phyloP scores from a whole-genome alignment of 2,797 vertebrate species.

The Pangasius mekongensis region DNA sequence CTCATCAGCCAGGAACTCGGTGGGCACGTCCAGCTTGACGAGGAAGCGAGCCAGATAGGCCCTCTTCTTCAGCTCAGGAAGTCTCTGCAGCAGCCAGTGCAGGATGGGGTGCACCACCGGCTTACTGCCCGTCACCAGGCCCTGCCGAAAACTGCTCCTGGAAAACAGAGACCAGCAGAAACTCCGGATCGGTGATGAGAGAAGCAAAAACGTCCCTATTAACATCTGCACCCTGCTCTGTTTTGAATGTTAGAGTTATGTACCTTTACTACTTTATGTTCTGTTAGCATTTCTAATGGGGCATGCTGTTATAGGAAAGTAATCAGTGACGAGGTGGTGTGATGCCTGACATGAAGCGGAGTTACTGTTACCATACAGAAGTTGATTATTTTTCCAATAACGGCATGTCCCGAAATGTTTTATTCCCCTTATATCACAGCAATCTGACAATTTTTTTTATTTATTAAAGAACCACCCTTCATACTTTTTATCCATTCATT shows the following conservation, averaged over 20 bases:
- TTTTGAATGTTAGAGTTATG: background rate
- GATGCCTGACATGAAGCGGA: background rate
- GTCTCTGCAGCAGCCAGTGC: slow-evolving; percentile 91
- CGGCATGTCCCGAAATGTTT: background rate
- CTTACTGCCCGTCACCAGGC: slow-evolving; percentile 90
- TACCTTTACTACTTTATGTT: background rate
- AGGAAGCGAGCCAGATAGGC: slow-evolving; percentile 94
- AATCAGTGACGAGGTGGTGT: background rate
- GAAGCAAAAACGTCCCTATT: background rate
- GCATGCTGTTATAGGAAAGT: background rate
- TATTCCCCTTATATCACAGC: background rate
- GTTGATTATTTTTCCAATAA: background rate
- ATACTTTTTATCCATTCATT: background rate
- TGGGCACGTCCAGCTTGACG: slow-evolving; percentile 89
- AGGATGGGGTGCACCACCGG: slow-evolving; percentile 91
- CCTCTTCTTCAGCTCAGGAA: slow-evolving; percentile 91
- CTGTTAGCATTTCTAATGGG: background rate
- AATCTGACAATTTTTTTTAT: no score
- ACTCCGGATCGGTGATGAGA: background rate
- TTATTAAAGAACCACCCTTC: background rate
- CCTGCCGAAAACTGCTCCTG: slow-evolving; percentile 92
- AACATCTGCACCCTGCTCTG: background rate
- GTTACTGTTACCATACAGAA: background rate
- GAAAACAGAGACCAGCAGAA: background rate
- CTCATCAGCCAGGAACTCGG: slow-evolving; percentile 93